phyloP scores from a whole-genome alignment of 1,140 invertebrate genomes.

The Asobara japonica region DNA sequence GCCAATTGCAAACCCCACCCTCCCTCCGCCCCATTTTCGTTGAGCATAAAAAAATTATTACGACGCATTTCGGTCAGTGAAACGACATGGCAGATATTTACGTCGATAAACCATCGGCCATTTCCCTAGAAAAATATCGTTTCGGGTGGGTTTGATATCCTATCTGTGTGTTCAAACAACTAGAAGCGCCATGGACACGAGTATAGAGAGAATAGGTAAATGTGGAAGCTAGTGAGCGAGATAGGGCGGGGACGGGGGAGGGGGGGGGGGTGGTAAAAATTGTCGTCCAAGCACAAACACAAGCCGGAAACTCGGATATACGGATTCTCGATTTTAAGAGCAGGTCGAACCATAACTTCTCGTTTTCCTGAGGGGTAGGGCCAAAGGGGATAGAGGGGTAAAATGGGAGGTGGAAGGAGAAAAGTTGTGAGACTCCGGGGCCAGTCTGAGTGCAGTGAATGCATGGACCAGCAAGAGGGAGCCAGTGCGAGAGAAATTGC shows the following conservation, averaged over 20 bases:
- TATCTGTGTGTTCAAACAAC: neutral
- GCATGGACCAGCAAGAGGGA: neutral
- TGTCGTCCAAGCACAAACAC: conserved; percentile 30
- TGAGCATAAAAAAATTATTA: neutral
- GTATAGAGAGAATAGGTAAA: neutral
- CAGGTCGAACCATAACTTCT: conserved; percentile 27
- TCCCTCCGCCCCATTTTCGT: neutral
- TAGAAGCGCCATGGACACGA: neutral
- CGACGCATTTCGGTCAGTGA: neutral
- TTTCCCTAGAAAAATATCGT: conserved; percentile 22
- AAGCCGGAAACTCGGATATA: conserved; percentile 24
- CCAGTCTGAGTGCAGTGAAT: conserved; percentile 23
- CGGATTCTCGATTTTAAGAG: conserved; percentile 25
- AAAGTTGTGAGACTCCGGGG: conserved; percentile 25
- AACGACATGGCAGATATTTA: conserved; percentile 20
- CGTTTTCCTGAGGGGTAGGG: neutral
- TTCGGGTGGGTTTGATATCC: neutral
- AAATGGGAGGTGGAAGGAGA: neutral
- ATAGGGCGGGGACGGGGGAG: too few relatives aligned
- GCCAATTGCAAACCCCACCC: neutral
- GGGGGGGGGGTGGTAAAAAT: neutral
- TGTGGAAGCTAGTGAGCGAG: too few relatives aligned
- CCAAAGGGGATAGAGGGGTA: neutral
- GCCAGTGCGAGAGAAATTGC: conserved; percentile 17
- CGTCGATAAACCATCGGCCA: conserved; percentile 6